A percentile compares a stretch with the other conserved stretches of the same genome.
phyloP scores from a whole-genome alignment of 2,113 vertebrate genomes.

The Oncorhynchus masou region DNA sequence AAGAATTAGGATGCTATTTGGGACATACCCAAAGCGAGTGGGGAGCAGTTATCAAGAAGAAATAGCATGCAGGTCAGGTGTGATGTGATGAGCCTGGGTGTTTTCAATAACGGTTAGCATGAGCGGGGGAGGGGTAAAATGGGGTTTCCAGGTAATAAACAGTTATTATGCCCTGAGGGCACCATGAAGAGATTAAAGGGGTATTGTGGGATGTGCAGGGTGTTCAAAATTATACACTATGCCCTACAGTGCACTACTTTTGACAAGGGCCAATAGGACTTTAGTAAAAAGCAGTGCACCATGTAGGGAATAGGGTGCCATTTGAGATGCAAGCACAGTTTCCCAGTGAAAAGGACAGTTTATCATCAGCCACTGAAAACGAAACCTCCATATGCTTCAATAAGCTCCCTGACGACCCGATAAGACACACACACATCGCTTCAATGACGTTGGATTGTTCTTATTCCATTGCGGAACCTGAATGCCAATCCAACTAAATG shows the following conservation, averaged over 20 bases:
- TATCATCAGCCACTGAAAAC: slow-evolving; percentile 8
- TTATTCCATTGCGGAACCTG: too few species aligned
- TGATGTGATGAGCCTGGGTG: slow-evolving; percentile 71
- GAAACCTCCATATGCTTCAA: not conserved
- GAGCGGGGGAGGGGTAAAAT: slow-evolving; percentile 68
- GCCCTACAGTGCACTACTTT: too few species aligned
- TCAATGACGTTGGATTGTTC: too few species aligned
- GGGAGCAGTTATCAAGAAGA: not conserved
- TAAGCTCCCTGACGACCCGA: too few species aligned
- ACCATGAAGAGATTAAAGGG: slow-evolving; percentile 63
- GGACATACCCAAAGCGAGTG: too few species aligned
- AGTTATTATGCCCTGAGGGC: slow-evolving; percentile 76
- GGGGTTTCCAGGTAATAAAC: slow-evolving; percentile 75
- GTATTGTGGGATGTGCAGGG: slow-evolving; percentile 23
- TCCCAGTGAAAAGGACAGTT: too few species aligned
- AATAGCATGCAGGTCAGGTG: slow-evolving; percentile 62
- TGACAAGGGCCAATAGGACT: too few species aligned
- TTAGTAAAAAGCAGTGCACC: too few species aligned
- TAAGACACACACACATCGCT: too few species aligned
- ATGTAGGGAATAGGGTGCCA: too few species aligned
- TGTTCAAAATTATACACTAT: too few species aligned
- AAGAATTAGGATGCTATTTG: slow-evolving; percentile 17
- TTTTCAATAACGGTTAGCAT: slow-evolving; percentile 77
- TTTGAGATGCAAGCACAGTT: too few species aligned
- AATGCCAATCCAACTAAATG: not conserved